Conservation (phyloP, 2,113 vertebrate species). For the Mellivora capensis region DNA sequence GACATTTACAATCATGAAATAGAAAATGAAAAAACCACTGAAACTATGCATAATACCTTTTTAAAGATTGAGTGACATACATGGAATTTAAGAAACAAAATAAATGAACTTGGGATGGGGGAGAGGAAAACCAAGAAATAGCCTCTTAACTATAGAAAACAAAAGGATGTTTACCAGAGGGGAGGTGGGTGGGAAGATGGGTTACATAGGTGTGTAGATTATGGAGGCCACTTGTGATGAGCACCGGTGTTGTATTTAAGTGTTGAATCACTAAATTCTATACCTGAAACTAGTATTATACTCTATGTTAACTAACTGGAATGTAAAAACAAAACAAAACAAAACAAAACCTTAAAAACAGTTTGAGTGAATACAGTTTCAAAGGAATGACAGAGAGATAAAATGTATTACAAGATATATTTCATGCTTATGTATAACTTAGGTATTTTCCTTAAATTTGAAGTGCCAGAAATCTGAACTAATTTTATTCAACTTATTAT, state of each 20-base stretch:
- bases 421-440: neutral
- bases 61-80: neutral
- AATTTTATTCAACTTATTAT: neutral
- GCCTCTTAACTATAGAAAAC: neutral
- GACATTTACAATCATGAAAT: neutral
- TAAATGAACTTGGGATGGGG: neutral
- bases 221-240: neutral
- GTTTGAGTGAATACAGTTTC: neutral
- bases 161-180: neutral
- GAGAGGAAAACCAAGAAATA: neutral
- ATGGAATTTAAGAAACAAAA: neutral
- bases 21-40: neutral
- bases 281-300: neutral
- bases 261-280: neutral
- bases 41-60: neutral
- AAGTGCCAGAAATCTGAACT: neutral
- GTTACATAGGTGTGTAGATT: neutral
- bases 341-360: neutral
- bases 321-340: neutral
- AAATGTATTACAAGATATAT: neutral
- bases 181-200: neutral
- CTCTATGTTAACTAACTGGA: neutral
- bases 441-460: neutral
- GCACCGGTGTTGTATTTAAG: neutral
- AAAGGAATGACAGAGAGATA: neutral